phyloP scores from a whole-genome alignment of 2,797 vertebrate genomes.

The Jordanella pulchra region DNA sequence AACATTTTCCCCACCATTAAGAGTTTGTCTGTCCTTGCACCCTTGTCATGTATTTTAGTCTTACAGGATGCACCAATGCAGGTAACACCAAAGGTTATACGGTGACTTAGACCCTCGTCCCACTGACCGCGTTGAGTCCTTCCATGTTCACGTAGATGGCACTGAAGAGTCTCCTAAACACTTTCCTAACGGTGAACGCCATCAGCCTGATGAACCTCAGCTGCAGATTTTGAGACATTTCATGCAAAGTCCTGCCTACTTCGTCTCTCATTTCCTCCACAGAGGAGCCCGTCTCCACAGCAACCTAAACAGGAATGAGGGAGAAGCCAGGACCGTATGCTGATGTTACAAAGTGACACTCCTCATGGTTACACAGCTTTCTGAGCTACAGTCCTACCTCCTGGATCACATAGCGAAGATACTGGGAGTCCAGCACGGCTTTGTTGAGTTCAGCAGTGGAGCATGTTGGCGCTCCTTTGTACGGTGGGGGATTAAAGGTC shows the following conservation, averaged over 20 bases:
- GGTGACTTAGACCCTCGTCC: too few species aligned
- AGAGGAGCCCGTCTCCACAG: conserved; percentile 82
- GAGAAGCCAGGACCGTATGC: neutral
- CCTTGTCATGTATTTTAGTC: neutral
- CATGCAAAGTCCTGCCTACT: conserved; percentile 83
- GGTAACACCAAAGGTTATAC: neutral
- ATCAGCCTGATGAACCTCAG: conserved; percentile 88
- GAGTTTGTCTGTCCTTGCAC: too few species aligned
- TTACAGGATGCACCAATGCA: neutral
- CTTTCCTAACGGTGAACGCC: conserved; percentile 86
- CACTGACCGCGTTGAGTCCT: conserved; percentile 86
- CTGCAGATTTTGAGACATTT: conserved; percentile 94
- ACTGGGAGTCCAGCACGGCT: conserved; percentile 88
- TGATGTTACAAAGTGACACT: neutral
- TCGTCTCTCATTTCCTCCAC: conserved; percentile 83
- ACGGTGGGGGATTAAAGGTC: conserved; percentile 85
- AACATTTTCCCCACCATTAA: too few species aligned
- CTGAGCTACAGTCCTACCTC: conserved; percentile 78
- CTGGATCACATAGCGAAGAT: conserved; percentile 84
- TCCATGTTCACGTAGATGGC: conserved; percentile 91
- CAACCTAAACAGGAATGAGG: conserved; percentile 74
- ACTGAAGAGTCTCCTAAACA: conserved; percentile 90
- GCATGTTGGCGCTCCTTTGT: conserved; percentile 79
- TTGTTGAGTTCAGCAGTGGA: conserved; percentile 83
- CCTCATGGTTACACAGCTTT: neutral